A percentile compares a stretch with the other conserved stretches of the same genome.
These are phyloP conservation scores for Chrysolina americana DNA, from an alignment of 2,888 invertebrate species.

Conservation along the genomic window DNA sequence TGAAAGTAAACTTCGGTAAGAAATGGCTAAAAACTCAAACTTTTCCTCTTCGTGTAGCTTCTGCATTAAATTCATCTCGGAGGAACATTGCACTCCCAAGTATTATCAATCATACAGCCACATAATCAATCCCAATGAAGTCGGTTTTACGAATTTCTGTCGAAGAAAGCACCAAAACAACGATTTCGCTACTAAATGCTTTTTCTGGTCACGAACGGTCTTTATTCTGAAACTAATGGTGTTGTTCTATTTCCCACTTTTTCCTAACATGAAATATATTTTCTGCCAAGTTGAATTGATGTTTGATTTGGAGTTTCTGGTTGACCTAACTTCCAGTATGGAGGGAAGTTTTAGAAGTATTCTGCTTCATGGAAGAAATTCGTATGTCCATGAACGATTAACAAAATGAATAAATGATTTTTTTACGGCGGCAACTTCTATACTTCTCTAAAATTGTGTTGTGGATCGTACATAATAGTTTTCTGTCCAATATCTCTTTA, in stretches of 20 bases:
- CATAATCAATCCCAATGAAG: neutral
- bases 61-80: neutral
- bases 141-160: neutral
- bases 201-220: constrained; percentile 4
- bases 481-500: too few species aligned
- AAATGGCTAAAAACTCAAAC: neutral
- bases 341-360: too few species aligned
- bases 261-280: neutral
- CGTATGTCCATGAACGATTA: too few species aligned
- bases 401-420: too few species aligned
- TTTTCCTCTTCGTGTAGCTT: neutral
- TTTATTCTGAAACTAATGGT: neutral
- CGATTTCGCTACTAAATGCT: neutral
- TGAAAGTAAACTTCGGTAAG: neutral
- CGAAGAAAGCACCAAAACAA: neutral
- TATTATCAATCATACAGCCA: constrained; percentile 3
- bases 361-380: too few species aligned
- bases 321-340: too few species aligned
- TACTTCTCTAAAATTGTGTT: too few species aligned
- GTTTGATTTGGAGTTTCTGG: neutral
- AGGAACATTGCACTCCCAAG: neutral
- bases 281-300: neutral
- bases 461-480: too few species aligned
- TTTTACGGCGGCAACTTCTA: too few species aligned
- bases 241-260: neutral